A percentile compares a stretch with the other conserved stretches of the same genome.
phyloP scores from a whole-genome alignment of 2,797 vertebrate species.

The Parauchenoglanis ngamensis region DNA sequence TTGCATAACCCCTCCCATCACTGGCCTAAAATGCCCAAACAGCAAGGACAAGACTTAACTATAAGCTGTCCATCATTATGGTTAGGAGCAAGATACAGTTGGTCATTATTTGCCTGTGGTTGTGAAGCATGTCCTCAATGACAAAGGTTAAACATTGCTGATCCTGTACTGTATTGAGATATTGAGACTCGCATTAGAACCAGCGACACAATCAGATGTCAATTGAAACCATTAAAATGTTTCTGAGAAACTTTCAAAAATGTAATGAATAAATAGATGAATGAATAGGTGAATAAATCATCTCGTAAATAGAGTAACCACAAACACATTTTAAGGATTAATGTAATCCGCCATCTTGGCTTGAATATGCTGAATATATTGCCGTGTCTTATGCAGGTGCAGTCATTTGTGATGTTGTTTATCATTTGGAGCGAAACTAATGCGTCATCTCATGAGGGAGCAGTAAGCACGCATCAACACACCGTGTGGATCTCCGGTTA shows the following conservation, averaged over 20 bases:
- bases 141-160: background rate
- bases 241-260: background rate
- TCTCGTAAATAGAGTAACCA: background rate
- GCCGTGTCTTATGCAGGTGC: background rate
- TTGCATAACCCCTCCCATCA: constrained; percentile 23
- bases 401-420: background rate
- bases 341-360: background rate
- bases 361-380: background rate
- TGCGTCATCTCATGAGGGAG: constrained; percentile 34
- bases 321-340: background rate
- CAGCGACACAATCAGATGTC: background rate
- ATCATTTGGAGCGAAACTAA: constrained; percentile 26
- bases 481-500: background rate
- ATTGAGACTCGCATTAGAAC: background rate
- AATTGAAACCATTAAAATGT: background rate
- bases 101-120: constrained; percentile 53
- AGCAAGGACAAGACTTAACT: constrained; percentile 23
- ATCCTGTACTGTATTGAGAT: background rate
- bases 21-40: constrained; percentile 16
- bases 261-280: too few species aligned
- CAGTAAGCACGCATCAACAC: constrained; percentile 9
- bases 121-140: constrained; percentile 4
- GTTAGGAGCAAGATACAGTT: constrained; percentile 27
- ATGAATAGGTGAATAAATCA: background rate
- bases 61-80: constrained; percentile 1